These are phyloP conservation scores for Matsumyia berberina DNA, from an alignment of 2,888 invertebrate genomes.

Conservation along the genomic window DNA sequence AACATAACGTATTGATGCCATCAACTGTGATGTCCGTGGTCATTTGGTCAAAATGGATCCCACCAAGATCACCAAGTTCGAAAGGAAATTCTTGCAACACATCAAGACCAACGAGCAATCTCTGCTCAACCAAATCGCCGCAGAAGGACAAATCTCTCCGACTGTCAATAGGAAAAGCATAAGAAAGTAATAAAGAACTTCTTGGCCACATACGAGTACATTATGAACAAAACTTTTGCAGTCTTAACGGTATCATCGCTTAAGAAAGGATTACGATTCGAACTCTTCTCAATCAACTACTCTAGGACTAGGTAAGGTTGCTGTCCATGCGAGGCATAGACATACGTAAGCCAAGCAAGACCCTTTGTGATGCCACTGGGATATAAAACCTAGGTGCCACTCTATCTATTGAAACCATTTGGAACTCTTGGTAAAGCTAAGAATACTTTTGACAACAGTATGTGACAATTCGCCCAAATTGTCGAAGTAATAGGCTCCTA, in stretches of 20 bases:
- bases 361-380: no score
- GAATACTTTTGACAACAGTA: no score
- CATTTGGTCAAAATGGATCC: conserved; percentile 99
- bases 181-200: conserved; percentile 97
- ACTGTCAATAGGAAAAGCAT: conserved; percentile 94
- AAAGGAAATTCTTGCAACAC: conserved; percentile 93
- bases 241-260: conserved; percentile 54
- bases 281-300: no score
- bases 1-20: conserved; percentile 99
- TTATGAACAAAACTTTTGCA: conserved; percentile 38
- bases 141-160: conserved; percentile 96
- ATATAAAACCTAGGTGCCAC: no score
- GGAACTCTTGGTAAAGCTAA: no score
- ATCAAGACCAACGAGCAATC: conserved; percentile 91
- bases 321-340: no score
- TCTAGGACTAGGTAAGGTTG: no score
- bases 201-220: conserved; percentile 89
- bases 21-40: conserved; percentile 99
- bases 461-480: no score
- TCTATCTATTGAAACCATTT: no score
- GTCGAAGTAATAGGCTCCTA: no score
- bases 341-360: no score
- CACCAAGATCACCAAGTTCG: conserved; percentile 97
- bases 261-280: conserved; percentile 48
- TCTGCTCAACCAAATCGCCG: conserved; percentile 94